These are phyloP conservation scores for Vanessa cardui DNA, from an alignment of 2,888 invertebrate species.

Conservation along the genomic window DNA sequence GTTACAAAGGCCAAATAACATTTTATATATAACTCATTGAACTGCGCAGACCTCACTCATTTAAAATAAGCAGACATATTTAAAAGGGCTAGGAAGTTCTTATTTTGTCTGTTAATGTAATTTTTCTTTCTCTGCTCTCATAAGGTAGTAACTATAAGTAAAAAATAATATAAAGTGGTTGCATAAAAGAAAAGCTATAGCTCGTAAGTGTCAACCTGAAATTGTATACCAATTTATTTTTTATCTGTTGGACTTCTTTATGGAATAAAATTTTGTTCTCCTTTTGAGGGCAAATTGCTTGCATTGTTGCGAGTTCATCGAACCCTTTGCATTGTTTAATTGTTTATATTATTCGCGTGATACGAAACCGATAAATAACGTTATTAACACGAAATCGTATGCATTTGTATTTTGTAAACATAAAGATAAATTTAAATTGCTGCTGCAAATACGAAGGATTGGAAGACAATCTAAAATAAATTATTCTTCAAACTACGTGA, in stretches of 20 bases:
- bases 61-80: no score
- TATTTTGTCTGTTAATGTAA: no score
- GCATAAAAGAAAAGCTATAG: not conserved
- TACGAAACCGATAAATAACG: slow-evolving; percentile 48
- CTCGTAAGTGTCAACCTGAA: not conserved
- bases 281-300: slow-evolving; percentile 50
- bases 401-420: slow-evolving; percentile 31
- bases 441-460: not conserved
- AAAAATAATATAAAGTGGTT: not conserved
- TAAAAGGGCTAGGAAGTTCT: no score
- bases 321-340: slow-evolving; percentile 53
- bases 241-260: slow-evolving; percentile 27
- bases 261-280: slow-evolving; percentile 46
- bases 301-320: slow-evolving; percentile 55
- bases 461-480: not conserved
- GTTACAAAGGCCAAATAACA: no score
- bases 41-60: no score
- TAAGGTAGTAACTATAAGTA: no score
- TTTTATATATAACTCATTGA: no score
- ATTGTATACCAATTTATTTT: not conserved
- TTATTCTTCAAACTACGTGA: no score
- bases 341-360: slow-evolving; percentile 58
- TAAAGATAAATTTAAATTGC: slow-evolving; percentile 2
- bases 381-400: slow-evolving; percentile 35
- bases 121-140: no score